These are phyloP conservation scores for Chondrilla cf. caribensis DNA, from an alignment of 37 sponge, comb jelly and placozoan genomes.

Conservation along the genomic window DNA sequence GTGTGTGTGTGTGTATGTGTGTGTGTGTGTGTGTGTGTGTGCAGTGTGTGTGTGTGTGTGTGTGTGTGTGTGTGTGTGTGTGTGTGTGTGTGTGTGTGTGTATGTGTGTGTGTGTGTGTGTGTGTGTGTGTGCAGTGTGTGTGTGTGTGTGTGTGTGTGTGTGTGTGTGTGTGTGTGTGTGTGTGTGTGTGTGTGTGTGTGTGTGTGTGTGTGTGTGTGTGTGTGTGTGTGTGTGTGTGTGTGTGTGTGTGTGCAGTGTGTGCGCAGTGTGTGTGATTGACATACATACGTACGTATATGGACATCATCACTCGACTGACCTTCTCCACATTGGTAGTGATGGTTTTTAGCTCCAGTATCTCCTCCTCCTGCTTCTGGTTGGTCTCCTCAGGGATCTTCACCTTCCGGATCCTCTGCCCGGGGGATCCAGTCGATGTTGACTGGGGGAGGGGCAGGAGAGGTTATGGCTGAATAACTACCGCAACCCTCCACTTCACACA, in stretches of 20 bases:
- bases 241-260: conserved; percentile 6
- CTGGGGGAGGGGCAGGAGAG: neutral
- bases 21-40: neutral
- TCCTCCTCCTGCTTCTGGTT: conserved; percentile 9
- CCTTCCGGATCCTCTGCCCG: neutral
- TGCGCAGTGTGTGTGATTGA: conserved; percentile 7
- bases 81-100: neutral
- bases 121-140: conserved; percentile 10
- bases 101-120: conserved; percentile 9
- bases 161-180: conserved; percentile 25
- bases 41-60: conserved; percentile 6
- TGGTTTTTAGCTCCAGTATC: conserved; percentile 9
- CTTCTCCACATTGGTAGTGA: neutral
- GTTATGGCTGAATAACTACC: neutral
- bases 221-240: conserved; percentile 9
- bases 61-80: neutral
- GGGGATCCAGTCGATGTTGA: neutral
- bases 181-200: conserved; percentile 25
- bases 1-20: neutral
- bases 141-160: conserved; percentile 17
- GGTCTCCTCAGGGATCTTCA: neutral
- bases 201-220: conserved; percentile 3
- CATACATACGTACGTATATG: neutral
- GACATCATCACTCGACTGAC: neutral
- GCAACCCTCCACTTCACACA: neutral